Percentiles rank a stretch among this genome's conserved stretches.
Evolutionary conservation across 2,888 invertebrate species (phyloP).

Genomic region (Drosophila anomalata): DNA sequence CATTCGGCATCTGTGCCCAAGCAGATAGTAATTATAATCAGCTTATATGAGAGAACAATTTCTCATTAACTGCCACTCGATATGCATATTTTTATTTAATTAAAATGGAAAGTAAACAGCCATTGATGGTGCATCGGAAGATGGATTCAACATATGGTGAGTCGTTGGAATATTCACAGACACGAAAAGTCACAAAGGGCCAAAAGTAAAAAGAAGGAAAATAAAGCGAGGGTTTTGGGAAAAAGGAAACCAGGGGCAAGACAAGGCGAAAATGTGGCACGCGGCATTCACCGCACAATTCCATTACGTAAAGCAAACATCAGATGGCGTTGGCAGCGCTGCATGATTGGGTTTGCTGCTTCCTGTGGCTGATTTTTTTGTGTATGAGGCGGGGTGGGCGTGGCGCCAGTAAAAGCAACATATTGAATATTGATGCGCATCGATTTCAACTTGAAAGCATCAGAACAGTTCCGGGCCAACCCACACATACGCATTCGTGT

Average conservation of each 20-base stretch:
- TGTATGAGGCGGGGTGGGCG: constrained; percentile 12
- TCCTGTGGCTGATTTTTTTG: constrained; percentile 20
- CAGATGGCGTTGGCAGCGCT: constrained; percentile 68
- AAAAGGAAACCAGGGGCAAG: constrained; percentile 26
- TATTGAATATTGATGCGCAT: constrained; percentile 79
- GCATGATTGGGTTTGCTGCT: constrained; percentile 64
- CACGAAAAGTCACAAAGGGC: constrained; percentile 59
- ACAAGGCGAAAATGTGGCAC: constrained; percentile 59
- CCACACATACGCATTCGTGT: constrained; percentile 27
- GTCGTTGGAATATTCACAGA: constrained; percentile 55
- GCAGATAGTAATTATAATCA: constrained; percentile 49
- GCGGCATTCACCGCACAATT: constrained; percentile 75
- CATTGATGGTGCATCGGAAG: constrained; percentile 51
- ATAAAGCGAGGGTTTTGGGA: background rate
- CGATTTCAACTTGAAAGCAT: constrained; percentile 75
- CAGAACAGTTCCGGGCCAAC: constrained; percentile 58
- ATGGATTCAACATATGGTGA: constrained; percentile 46
- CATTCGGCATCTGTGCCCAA: constrained; percentile 10
- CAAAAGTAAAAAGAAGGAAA: background rate
- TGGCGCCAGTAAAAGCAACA: constrained; percentile 71
- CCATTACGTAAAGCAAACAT: constrained; percentile 78
- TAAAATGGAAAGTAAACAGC: constrained; percentile 70
- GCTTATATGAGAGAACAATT: constrained; percentile 52
- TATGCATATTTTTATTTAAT: constrained; percentile 75
- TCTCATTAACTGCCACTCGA: constrained; percentile 35